Evolutionary conservation across 2,888 invertebrate species (phyloP).

Genomic region (Nycteola revayana): DNA sequence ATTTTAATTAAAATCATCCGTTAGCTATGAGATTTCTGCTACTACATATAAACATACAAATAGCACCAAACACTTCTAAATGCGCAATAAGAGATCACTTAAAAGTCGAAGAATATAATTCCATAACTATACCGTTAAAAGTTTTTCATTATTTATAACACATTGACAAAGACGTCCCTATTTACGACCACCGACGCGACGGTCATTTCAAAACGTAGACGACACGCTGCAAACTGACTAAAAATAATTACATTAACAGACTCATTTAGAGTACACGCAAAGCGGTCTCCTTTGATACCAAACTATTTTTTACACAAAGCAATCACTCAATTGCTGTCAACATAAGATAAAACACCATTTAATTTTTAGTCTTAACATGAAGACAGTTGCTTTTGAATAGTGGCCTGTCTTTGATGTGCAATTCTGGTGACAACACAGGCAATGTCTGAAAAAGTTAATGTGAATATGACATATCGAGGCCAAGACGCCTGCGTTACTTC

Average conservation of each 20-base stretch:
- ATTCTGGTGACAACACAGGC: conserved; percentile 14
- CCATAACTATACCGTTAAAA: too few species aligned
- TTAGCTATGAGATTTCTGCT: too few species aligned
- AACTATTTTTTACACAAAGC: conserved; percentile 37
- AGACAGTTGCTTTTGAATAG: conserved; percentile 13
- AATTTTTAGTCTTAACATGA: conserved; percentile 40
- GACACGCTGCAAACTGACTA: conserved; percentile 22
- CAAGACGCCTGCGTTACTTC: conserved; percentile 27
- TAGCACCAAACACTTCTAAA: too few species aligned
- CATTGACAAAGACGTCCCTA: conserved; percentile 6
- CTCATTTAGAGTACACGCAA: conserved; percentile 31
- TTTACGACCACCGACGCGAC: conserved; percentile 5
- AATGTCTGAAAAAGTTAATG: conserved; percentile 27
- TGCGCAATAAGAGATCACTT: too few species aligned
- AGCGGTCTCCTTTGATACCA: conserved; percentile 34
- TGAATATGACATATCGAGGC: conserved; percentile 42
- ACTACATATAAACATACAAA: too few species aligned
- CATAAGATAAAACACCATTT: conserved; percentile 50
- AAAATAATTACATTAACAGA: conserved; percentile 40
- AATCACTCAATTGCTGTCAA: conserved; percentile 54
- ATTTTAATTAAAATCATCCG: too few species aligned
- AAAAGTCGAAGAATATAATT: too few species aligned
- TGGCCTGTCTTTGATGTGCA: conserved; percentile 26
- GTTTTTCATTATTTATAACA: too few species aligned
- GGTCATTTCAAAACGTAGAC: conserved; percentile 15